Base-by-base conservation (phyloP, 2,797 vertebrate genomes). In the Ciconia nigra region DNA sequence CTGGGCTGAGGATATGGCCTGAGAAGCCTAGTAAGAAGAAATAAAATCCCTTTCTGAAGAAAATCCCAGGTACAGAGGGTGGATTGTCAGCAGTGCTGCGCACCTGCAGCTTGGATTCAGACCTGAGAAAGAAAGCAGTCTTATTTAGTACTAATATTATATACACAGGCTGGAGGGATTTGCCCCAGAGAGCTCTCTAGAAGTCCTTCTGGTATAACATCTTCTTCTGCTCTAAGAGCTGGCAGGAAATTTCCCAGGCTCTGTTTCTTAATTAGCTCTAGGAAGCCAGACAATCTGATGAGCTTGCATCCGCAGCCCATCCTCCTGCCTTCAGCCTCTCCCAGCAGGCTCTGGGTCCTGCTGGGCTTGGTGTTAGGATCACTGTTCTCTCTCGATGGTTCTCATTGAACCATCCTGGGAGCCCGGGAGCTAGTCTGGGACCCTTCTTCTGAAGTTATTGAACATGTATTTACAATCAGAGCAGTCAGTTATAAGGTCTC, bases 321-420 rank as follows among this genome's bases (percentile, higher is more conserved):
- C 44, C 20, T 88, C 28, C 44, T 67, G 58, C 47, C 57, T 63
- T 65, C 31, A 47, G 46, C 57, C 5, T 2, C 49, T 74, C 58
- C 31, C 47, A 33, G 25, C 31, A 29, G 58, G 15, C 21, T 49
- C 18, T 3, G 1, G 10, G 33, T 33, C 49, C 55, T 0, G 0
- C 49, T 57, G 55, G 47, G 17, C 29, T 70, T n/a, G 79, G 15
- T 26, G n/a, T 63, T 39, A 10, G 28, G 31, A 21, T 46, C 39
- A 8, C 22, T 78, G 41, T 28, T 59, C 37, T 35, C 28, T 82
- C n/a, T 35, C 0, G 1, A 42, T 39, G 37, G 37, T 39, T 39
- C 37, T 39, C 26, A 14, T 2, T 41, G 58, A 63, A 25, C 35
- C 31, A 31, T 7, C 9, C 25, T 37, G 29, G 66, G 37, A 78